phyloP scores from a whole-genome alignment of 1,140 invertebrate genomes.

The Solenopsis invicta region DNA sequence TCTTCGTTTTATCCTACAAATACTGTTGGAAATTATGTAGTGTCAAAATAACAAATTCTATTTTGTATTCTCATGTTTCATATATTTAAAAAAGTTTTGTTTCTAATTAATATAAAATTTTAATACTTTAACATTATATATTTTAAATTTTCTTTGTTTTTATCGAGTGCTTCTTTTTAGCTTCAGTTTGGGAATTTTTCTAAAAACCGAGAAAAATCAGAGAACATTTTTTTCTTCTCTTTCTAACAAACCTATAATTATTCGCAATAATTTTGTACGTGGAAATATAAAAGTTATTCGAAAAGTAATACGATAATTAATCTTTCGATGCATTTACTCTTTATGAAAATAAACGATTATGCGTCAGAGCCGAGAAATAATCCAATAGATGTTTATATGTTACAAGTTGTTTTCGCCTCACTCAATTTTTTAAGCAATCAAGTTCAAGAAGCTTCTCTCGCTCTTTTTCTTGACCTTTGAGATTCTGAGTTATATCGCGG shows the following conservation, averaged over 20 bases:
- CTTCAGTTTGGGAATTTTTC: no score
- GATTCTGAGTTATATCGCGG: not conserved
- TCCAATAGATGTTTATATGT: not conserved
- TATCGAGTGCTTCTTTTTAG: no score
- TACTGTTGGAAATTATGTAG: no score
- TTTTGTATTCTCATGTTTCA: no score
- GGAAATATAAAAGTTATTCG: not conserved
- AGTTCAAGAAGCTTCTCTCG: not conserved
- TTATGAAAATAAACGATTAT: not conserved
- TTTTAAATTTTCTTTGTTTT: no score
- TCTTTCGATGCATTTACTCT: not conserved
- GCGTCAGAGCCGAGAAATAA: not conserved
- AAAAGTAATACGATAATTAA: not conserved
- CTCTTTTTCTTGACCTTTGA: not conserved
- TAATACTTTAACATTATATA: no score
- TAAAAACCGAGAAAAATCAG: no score
- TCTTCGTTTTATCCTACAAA: no score
- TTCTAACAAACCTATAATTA: not conserved
- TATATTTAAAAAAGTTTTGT: no score
- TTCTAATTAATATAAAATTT: no score
- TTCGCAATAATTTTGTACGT: not conserved
- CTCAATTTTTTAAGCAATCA: not conserved
- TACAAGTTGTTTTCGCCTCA: not conserved
- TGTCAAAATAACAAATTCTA: no score
- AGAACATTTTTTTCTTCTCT: no score